phyloP scores from a whole-genome alignment of 2,113 vertebrate genomes.

The Dicaeum eximium region DNA sequence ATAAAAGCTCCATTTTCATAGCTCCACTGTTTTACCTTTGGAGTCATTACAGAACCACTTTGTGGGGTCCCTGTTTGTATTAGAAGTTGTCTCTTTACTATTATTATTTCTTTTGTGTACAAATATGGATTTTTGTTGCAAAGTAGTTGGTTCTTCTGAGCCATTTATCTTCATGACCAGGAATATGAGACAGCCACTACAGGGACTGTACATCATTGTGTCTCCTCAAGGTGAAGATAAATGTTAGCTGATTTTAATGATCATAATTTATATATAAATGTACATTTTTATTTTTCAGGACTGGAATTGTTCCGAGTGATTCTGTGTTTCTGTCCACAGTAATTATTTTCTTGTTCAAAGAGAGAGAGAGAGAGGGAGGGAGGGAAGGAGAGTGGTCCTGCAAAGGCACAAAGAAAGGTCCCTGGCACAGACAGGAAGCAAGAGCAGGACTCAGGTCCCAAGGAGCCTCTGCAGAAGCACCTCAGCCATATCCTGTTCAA shows the following conservation, averaged over 20 bases:
- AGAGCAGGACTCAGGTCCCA: neutral
- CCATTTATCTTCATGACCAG: constrained; percentile 14
- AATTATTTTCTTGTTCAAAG: constrained; percentile 22
- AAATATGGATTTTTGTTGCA: neutral
- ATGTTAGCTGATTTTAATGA: neutral
- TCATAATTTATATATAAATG: neutral
- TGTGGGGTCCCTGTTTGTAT: neutral
- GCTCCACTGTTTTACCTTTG: neutral
- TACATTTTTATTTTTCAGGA: neutral
- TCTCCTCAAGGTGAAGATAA: constrained; percentile 21
- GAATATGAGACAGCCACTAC: neutral
- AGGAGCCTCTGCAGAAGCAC: neutral
- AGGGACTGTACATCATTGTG: neutral
- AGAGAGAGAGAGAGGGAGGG: neutral
- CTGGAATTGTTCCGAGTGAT: neutral
- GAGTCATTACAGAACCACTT: neutral
- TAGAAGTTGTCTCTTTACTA: neutral
- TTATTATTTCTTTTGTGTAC: constrained; percentile 3
- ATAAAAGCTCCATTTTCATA: neutral
- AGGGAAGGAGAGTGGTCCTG: neutral
- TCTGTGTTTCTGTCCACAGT: constrained; percentile 37
- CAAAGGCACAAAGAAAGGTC: neutral
- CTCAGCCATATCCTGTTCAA: neutral
- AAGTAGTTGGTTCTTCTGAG: neutral
- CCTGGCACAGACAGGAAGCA: neutral